These are phyloP conservation scores for Telenomus remus DNA, from an alignment of 1,140 invertebrate genomes.

Conservation along the genomic window DNA sequence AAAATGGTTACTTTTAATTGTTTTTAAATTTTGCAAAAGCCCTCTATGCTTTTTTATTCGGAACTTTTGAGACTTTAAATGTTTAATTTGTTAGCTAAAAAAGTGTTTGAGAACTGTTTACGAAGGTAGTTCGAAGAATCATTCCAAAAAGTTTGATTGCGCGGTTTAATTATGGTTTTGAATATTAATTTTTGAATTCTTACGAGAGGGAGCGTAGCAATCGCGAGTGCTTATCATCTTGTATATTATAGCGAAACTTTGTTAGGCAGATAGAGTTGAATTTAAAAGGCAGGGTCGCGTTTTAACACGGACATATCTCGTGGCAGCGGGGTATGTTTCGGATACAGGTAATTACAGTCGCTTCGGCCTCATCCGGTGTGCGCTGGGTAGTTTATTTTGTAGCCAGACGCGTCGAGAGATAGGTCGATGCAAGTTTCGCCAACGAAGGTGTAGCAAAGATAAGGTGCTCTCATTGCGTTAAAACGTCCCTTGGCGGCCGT, in stretches of 20 bases:
- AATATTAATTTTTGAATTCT: too few relatives aligned
- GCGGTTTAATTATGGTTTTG: too few relatives aligned
- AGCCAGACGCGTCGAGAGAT: conserved; percentile 59
- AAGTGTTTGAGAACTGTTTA: too few relatives aligned
- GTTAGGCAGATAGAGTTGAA: conserved; percentile 16
- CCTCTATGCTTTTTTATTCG: too few relatives aligned
- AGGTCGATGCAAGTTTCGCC: conserved; percentile 63
- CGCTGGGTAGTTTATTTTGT: conserved; percentile 59
- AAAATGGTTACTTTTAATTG: too few relatives aligned
- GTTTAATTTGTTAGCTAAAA: too few relatives aligned
- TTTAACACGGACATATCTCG: conserved; percentile 34
- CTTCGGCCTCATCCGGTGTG: conserved; percentile 46
- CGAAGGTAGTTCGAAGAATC: too few relatives aligned
- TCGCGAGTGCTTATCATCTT: too few relatives aligned
- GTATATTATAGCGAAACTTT: not conserved
- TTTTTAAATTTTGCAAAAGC: too few relatives aligned
- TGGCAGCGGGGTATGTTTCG: conserved; percentile 25
- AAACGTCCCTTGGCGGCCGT: conserved; percentile 71
- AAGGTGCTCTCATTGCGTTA: conserved; percentile 72
- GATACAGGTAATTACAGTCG: conserved; percentile 64
- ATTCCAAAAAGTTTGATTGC: too few relatives aligned
- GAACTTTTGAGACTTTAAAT: too few relatives aligned
- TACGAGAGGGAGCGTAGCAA: too few relatives aligned
- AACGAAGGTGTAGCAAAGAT: conserved; percentile 70
- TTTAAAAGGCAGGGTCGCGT: conserved; percentile 37